phyloP scores from a whole-genome alignment of 2,113 vertebrate genomes.

The Orcinus orca region DNA sequence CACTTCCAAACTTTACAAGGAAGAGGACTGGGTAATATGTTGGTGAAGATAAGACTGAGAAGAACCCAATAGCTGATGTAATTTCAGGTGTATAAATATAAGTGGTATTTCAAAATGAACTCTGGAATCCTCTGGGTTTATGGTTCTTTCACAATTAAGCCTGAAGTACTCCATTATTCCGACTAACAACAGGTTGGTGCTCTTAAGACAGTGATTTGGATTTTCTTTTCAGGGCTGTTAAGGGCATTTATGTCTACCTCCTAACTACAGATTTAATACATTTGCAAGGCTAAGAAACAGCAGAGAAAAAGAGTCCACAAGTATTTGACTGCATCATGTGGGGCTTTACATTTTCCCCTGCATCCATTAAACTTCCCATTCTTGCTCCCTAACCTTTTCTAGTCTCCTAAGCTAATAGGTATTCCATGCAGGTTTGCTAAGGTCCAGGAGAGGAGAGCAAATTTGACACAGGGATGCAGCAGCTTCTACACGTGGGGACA shows the following conservation, averaged over 20 bases:
- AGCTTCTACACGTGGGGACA: background rate
- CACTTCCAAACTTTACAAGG: background rate
- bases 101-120: conserved; percentile 24
- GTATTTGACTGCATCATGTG: background rate
- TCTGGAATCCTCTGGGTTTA: conserved; percentile 17
- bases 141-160: conserved; percentile 26
- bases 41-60: background rate
- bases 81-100: conserved; percentile 32
- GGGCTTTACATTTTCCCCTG: background rate
- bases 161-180: conserved; percentile 27
- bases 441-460: background rate
- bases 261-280: conserved; percentile 26
- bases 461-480: background rate
- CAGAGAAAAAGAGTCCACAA: background rate
- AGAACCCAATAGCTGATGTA: background rate
- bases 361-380: background rate
- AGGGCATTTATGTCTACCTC: conserved; percentile 28
- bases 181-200: conserved; percentile 34
- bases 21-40: background rate
- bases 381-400: conserved; percentile 15
- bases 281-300: background rate
- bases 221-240: conserved; percentile 57
- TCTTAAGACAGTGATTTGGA: conserved; percentile 44
- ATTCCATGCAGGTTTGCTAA: background rate
- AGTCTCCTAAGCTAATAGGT: background rate